Base-by-base conservation (phyloP, 2,888 invertebrate genomes). In the Deroplatys truncata region DNA sequence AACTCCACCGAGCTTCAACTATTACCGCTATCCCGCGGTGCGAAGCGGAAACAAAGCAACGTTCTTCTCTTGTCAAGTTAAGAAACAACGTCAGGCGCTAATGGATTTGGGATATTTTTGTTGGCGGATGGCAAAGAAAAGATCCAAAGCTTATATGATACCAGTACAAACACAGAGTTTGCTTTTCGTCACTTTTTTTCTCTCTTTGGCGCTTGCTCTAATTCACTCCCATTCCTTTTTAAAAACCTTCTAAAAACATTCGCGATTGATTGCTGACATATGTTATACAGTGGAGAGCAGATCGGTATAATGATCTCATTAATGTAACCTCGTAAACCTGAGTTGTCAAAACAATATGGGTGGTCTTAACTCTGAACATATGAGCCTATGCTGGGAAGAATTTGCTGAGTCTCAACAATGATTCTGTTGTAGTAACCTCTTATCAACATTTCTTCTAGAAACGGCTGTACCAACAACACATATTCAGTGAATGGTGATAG, bases 31-130 rank as follows among this genome's bases (percentile, higher is more conserved):
- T 86, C 89, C 83, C n/a, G 86, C 86, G 89, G 86, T 82, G 85
- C 85, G 28, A 86, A 86, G 86, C 89, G 83, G 86, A 89, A 86
- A 89, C 89, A 89, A 89, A 86, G 89, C 82, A 83, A 83, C 83
- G 86, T 86, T 85, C 89, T 86, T 82, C 86, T 85, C 89, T 86
- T 86, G 89, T 89, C 89, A 89, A 86, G 43, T 83, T 28, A 86
- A 83, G 83, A 86, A 88, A 86, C 89, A 86, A 89, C 89, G 89
- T 89, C 86, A 86, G 82, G 82, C 86, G 82, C 86, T 86, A 86
- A 86, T 86, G 86, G 86, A 86, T 28, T 86, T 86, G 86, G 86
- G 86, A 82, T 86, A 86, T 86, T 86, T 86, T 86, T 28, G 86
- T 86, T 86, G 82, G 82, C 82, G 49, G 86, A 86, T 86, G 86